Evolutionary conservation across 2,113 vertebrate genomes (phyloP), one percentile per base, ranked within the genome.

Genomic region (Dissostichus mawsoni): DNA sequence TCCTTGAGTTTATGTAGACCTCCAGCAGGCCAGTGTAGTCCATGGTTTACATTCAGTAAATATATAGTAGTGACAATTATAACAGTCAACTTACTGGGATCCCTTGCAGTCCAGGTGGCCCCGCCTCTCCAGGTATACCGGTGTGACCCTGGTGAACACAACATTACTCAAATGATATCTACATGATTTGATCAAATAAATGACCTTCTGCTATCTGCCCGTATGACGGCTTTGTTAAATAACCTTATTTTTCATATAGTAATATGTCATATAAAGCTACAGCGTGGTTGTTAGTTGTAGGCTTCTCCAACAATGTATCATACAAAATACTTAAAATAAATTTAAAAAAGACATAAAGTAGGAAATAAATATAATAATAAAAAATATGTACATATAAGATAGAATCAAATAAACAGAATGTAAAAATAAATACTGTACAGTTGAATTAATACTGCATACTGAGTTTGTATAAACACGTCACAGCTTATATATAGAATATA

Each of bases 81-180:
- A 14, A 55, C 2, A 23, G 0, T 33, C 23, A 66, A 96, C 97
- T 96, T 95, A 99, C 98, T 90, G 92, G 92, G 76, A 92, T 95
- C 70, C 98, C 98, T 56, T 94, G 93, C n/a, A 91, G 94, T 85
- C 98, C 98, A 0, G 96, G 89, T 71, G 82, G 80, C 20, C 98
- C 98, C 6, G 85, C 75, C 61, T 90, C 94, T 82, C 98, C 98
- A 58, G 97, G 95, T n/a, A 80, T 89, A 63, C 98, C 98, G 7
- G 95, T 94, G 85, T 99, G 98, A 69, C 98, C 98, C 98, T 99
- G 80, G 69, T 66, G 80, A 78, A 77, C 55, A 81, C 8, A 82
- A 74, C 12, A 58, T 72, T 9, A 76, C 13, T 55, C 17, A 77
- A 85, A 82, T 29, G 0, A 84, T 59, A 64, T 74, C 47, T 25